Conservation (phyloP, 2,113 vertebrate genomes). For the Donacobius atricapilla region DNA sequence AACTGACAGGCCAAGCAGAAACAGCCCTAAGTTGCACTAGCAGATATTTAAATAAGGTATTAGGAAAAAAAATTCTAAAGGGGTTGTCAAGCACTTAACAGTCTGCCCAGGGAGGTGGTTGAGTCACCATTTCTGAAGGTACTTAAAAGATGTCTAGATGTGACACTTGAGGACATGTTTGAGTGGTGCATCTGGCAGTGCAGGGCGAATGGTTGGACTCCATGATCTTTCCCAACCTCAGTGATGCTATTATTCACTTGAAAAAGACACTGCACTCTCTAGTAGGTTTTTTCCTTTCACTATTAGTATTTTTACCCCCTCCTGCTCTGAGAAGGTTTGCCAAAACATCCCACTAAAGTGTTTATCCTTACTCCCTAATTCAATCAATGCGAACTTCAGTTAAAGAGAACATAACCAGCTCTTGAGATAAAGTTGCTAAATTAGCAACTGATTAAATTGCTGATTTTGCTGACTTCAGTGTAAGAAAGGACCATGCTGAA, state of each 20-base stretch:
- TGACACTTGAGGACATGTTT: not conserved
- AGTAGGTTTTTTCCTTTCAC: not conserved
- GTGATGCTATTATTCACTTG: not conserved
- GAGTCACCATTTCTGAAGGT: not conserved
- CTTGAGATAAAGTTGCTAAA: not conserved
- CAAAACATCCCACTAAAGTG: not conserved
- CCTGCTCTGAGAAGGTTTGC: not conserved
- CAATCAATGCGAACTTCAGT: not conserved
- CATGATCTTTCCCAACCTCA: not conserved
- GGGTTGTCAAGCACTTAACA: not conserved
- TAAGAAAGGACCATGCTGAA: not conserved
- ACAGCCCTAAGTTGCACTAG: not conserved
- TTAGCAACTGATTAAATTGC: not conserved
- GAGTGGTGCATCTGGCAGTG: not conserved
- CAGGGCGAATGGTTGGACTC: not conserved
- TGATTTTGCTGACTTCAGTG: not conserved
- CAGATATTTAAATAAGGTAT: not conserved
- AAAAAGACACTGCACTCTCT: not conserved
- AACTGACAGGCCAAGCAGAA: not conserved
- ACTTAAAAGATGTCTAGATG: not conserved
- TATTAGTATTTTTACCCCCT: not conserved
- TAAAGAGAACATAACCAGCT: not conserved
- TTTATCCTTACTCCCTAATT: not conserved
- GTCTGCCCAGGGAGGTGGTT: not conserved
- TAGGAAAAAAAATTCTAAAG: not conserved